Base-by-base conservation (phyloP, 2,797 vertebrate species). In the Acrossocheilus fasciatus region DNA sequence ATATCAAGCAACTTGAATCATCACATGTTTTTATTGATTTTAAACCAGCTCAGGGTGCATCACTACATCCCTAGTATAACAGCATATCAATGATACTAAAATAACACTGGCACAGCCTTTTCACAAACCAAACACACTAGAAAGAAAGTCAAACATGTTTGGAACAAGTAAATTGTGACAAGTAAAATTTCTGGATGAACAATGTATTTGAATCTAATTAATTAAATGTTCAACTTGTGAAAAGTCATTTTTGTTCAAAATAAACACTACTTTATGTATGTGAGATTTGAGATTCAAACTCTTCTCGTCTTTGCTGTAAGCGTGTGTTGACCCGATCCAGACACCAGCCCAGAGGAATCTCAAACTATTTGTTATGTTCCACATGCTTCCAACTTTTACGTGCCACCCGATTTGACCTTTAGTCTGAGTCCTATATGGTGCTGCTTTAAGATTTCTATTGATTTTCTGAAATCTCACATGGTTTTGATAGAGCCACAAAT, bases 381-480 rank as follows among this genome's bases (percentile, higher is more conserved):
- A 39, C 54, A 50, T 39, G 11, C 57, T 84, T 77, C 30, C 30
- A 84, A 69, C 74, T 84, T 69, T 54, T 30, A 83, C 20, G 26
- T 50, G 62, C 43, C 73, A 43, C 43, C 45, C 36, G 7, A n/a
- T 62, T 69, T 85, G 64, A 85, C 84, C 84, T 85, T 85, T 57
- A 79, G n/a, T 79, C 18, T 0, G 2, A 64, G 41, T 83, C 30
- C 26, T 64, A 45, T 83, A 39, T 14, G 45, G 36, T n/a, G 76
- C 64, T 17, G 66, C 36, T 69, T 77, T 84, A 84, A 84, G 59
- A 54, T 68, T 68, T 70, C 34, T 79, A 85, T 85, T 85, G 83
- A 85, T 85, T 85, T 79, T 59, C 66, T 72, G 23, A 78, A 85
- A 79, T 70, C 75, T 79, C 75, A 6, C 66, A 52, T 20, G 39